These are phyloP conservation scores for Coracias cyanogaster DNA, from an alignment of 2,797 vertebrate species.

Conservation along the genomic window DNA sequence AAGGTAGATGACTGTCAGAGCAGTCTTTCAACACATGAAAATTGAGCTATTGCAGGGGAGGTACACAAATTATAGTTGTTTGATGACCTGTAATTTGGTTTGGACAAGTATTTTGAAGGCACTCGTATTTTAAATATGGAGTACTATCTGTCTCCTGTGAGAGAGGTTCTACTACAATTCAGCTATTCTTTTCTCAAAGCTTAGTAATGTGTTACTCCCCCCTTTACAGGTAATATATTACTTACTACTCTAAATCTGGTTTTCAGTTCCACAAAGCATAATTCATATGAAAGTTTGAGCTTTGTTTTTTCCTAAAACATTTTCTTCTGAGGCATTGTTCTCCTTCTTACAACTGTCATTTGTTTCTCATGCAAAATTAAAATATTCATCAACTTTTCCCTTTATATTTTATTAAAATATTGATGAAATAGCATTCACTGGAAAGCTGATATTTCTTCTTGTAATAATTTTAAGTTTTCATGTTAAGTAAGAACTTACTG, in stretches of 20 bases:
- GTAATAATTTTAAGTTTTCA: neutral
- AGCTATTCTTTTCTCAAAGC: neutral
- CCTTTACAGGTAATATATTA: neutral
- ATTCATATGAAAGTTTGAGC: neutral
- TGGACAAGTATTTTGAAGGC: neutral
- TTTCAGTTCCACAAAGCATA: neutral
- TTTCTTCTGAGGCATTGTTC: neutral
- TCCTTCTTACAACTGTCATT: neutral
- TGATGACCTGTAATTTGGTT: neutral
- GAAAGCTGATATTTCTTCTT: neutral
- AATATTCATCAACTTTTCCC: neutral
- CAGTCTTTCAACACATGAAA: neutral
- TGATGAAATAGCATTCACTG: neutral
- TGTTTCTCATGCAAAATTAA: constrained; percentile 28
- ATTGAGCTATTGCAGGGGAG: neutral
- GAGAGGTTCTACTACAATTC: neutral
- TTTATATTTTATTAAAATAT: constrained; percentile 6
- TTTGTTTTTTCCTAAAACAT: neutral
- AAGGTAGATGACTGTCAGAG: neutral
- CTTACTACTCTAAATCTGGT: neutral
- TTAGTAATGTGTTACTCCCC: neutral
- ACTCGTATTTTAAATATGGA: neutral
- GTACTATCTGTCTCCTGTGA: neutral
- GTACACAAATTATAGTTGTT: neutral
- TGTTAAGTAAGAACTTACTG: neutral